phyloP scores from a whole-genome alignment of 2,888 invertebrate genomes.

The Hetaerina titia region DNA sequence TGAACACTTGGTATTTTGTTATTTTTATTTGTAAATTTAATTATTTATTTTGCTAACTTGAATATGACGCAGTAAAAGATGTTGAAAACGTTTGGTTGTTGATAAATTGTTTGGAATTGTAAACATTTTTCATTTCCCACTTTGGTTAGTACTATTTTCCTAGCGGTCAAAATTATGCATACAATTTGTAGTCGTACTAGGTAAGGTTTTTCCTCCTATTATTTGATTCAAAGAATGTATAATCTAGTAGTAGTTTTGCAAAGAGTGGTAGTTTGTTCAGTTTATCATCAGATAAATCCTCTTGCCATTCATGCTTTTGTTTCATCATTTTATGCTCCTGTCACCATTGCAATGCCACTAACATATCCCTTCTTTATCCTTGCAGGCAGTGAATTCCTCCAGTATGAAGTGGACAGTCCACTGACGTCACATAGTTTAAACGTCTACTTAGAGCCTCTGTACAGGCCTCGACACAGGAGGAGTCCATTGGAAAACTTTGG shows the following conservation, averaged over 20 bases:
- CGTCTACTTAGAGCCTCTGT: constrained; percentile 31
- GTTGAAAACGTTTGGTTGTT: too few species aligned
- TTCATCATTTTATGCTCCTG: background rate
- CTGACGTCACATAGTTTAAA: constrained; percentile 13
- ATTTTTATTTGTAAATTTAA: too few species aligned
- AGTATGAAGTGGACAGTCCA: constrained; percentile 55
- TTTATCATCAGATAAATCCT: too few species aligned
- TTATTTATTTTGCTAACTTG: too few species aligned
- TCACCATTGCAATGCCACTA: background rate
- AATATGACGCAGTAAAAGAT: too few species aligned
- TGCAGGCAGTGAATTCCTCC: constrained; percentile 41
- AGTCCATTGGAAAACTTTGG: constrained; percentile 19
- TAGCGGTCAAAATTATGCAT: background rate
- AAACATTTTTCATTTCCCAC: too few species aligned
- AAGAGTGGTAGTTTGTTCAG: too few species aligned
- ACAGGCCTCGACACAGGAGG: background rate
- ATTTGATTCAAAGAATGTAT: background rate
- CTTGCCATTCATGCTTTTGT: too few species aligned
- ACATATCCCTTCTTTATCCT: background rate
- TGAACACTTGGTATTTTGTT: too few species aligned
- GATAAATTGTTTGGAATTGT: too few species aligned
- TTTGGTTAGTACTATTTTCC: background rate
- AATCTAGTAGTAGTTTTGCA: background rate
- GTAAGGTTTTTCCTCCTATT: background rate
- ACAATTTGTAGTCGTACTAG: too few species aligned